These are phyloP conservation scores for Hafferia zeledoni DNA, from an alignment of 2,797 vertebrate species.

Conservation along the genomic window DNA sequence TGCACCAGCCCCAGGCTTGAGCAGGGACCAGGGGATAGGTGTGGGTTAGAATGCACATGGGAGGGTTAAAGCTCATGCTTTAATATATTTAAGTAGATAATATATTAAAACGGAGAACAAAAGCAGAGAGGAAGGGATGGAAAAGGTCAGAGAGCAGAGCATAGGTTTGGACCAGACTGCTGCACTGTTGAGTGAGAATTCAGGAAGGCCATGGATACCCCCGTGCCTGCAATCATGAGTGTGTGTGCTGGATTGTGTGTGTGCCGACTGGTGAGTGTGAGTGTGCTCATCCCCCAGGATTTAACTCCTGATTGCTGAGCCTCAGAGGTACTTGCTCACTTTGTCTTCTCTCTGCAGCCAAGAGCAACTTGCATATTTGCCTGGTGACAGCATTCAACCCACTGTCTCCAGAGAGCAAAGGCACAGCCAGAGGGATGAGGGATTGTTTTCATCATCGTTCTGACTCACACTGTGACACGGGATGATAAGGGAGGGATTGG, in stretches of 20 bases:
- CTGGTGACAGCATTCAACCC: not conserved
- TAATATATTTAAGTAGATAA: not conserved
- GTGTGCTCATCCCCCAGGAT: not conserved
- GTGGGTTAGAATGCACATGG: not conserved
- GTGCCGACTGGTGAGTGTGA: accelerated
- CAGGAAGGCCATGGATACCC: not conserved
- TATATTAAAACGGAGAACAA: not conserved
- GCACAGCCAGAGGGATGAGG: not conserved
- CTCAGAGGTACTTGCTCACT: not conserved
- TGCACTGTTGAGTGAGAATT: not conserved
- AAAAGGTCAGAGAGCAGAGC: not conserved
- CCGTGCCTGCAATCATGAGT: not conserved
- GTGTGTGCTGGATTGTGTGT: accelerated
- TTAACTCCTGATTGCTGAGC: not conserved
- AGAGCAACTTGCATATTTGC: not conserved
- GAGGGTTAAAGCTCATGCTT: not conserved
- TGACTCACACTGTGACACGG: not conserved
- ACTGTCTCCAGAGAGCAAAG: not conserved
- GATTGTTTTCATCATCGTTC: not conserved
- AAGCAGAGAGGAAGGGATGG: not conserved
- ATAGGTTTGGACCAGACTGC: not conserved
- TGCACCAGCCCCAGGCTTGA: not conserved
- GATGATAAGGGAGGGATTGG: not conserved
- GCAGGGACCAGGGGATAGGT: not conserved
- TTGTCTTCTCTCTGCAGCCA: not conserved